Percentiles rank a stretch among this genome's conserved stretches.
Conservation (phyloP, 2,888 invertebrate species). For the Zootermopsis nevadensis region DNA sequence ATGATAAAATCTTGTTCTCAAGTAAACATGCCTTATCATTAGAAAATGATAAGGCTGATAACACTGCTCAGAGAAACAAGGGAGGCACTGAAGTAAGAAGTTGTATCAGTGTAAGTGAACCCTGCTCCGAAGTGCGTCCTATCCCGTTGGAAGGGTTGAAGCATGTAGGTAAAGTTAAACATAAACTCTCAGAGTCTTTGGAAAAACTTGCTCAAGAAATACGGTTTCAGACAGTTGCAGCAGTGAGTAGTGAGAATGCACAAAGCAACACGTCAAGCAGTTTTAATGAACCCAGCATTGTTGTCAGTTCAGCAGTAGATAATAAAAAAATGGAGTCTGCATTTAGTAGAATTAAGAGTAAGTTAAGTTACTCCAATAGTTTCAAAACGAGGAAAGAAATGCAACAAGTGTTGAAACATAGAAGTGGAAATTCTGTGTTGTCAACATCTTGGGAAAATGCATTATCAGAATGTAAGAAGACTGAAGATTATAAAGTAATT, state of each 20-base stretch:
- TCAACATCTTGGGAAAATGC: slow-evolving; percentile 48
- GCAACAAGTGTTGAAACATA: slow-evolving; percentile 24
- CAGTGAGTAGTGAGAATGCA: neutral
- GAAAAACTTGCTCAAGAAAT: slow-evolving; percentile 46
- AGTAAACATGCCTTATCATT: slow-evolving; percentile 35
- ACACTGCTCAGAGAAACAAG: neutral
- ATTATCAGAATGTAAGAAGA: neutral
- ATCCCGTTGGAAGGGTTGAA: neutral
- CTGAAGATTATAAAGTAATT: neutral
- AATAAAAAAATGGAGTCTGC: slow-evolving; percentile 5
- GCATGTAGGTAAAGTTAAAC: neutral
- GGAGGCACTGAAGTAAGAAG: no score
- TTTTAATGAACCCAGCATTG: neutral
- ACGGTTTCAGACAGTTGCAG: slow-evolving; percentile 26
- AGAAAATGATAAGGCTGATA: slow-evolving; percentile 31
- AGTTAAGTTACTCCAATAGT: slow-evolving; percentile 47
- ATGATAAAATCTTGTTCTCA: slow-evolving; percentile 4
- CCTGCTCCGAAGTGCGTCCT: neutral
- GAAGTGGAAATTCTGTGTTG: slow-evolving; percentile 37
- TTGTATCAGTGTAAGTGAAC: neutral
- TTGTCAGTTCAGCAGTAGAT: neutral
- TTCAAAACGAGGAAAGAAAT: slow-evolving; percentile 51
- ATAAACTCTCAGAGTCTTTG: slow-evolving; percentile 36
- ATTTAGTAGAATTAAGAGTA: slow-evolving; percentile 44
- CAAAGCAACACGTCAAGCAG: neutral